Conservation (phyloP, 2,888 invertebrate genomes). For the Phanerotoma sp. region DNA sequence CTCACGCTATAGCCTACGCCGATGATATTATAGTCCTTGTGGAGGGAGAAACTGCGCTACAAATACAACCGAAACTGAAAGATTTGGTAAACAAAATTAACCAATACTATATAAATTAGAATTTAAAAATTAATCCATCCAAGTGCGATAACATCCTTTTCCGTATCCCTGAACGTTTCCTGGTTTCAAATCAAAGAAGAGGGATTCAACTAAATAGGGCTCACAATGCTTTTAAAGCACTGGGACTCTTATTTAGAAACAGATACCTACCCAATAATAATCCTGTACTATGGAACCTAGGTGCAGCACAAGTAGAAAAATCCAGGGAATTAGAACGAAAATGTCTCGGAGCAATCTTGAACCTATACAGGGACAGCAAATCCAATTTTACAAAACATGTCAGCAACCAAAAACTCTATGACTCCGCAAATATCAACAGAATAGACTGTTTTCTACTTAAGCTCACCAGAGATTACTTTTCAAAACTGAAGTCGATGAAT, state of each 20-base stretch:
- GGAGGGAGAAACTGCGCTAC: neutral
- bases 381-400: neutral
- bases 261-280: neutral
- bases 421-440: neutral
- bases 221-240: neutral
- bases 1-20: slow-evolving; percentile 26
- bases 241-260: no score
- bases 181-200: neutral
- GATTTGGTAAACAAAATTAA: slow-evolving; percentile 10
- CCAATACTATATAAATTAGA: slow-evolving; percentile 20
- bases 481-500: neutral
- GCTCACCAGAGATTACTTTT: slow-evolving; percentile 8
- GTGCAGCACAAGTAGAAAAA: slow-evolving; percentile 19
- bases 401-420: neutral
- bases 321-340: slow-evolving; percentile 20
- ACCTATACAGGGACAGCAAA: neutral
- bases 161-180: neutral
- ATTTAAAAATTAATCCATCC: slow-evolving; percentile 18
- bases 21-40: slow-evolving; percentile 25
- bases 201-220: neutral
- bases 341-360: neutral
- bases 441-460: neutral
- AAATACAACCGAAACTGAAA: slow-evolving; percentile 5
- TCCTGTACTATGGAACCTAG: neutral
- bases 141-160: slow-evolving; percentile 28